Conservation (phyloP, 2,888 invertebrate genomes). For the Eremobia ochroleuca region DNA sequence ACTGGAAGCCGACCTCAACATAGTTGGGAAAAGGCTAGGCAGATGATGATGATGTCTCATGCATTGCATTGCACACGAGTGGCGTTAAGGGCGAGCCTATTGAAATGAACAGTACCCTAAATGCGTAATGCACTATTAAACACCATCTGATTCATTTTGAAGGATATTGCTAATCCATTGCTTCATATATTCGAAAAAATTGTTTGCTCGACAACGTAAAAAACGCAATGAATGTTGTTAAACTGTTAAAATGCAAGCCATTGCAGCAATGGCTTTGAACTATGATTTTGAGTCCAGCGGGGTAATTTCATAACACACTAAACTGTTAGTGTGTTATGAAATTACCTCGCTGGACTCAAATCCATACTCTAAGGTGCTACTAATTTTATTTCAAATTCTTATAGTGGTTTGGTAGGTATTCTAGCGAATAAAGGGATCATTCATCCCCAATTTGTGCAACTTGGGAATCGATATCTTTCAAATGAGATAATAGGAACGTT, state of each 20-base stretch:
- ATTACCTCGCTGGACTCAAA: background rate
- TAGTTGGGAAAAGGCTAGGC: background rate
- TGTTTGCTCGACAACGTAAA: no score
- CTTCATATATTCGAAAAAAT: no score
- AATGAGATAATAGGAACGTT: background rate
- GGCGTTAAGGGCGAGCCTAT: background rate
- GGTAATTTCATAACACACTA: no score
- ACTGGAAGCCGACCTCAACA: background rate
- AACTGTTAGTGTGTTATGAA: no score
- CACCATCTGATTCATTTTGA: no score
- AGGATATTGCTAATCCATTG: no score
- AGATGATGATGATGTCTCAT: background rate
- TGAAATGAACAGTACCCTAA: background rate
- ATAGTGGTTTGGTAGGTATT: background rate
- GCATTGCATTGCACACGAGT: background rate
- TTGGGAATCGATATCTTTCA: background rate
- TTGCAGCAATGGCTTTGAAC: no score
- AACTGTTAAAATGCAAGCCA: no score
- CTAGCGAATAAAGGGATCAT: background rate
- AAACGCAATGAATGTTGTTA: no score
- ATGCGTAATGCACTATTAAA: no score
- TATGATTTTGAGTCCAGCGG: no score
- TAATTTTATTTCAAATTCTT: background rate
- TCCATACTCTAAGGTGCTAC: background rate
- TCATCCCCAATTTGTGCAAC: background rate